Conservation (phyloP, 2,797 vertebrate species). For the Coccyzus lansbergi region DNA sequence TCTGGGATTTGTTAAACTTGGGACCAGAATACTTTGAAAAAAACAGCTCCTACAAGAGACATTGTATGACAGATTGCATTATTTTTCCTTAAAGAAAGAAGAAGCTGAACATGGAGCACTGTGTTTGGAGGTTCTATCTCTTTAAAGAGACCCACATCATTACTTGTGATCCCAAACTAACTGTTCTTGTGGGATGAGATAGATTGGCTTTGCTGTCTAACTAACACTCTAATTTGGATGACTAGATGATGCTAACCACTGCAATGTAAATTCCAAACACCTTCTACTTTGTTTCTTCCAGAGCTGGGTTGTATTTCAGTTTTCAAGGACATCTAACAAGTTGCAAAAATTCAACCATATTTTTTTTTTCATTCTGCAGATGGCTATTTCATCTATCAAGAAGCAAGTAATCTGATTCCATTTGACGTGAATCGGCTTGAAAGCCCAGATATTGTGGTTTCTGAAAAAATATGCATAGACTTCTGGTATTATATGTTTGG, state of each 20-base stretch:
- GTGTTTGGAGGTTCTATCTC: not conserved
- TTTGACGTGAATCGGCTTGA: slow-evolving; percentile 72
- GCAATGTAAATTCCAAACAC: not conserved
- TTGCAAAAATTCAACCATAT: not conserved
- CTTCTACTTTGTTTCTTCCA: not conserved
- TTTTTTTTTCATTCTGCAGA: slow-evolving; percentile 35
- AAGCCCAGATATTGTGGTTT: slow-evolving; percentile 69
- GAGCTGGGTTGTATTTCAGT: not conserved
- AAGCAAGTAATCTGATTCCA: slow-evolving; percentile 62
- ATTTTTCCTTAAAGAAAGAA: not conserved
- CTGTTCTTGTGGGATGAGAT: not conserved
- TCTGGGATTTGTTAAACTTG: not conserved
- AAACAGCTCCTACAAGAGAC: not conserved
- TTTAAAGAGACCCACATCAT: not conserved
- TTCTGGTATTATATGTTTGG: slow-evolving; percentile 85
- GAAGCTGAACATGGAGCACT: not conserved
- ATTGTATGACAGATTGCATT: not conserved
- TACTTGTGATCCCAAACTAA: not conserved
- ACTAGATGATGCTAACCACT: not conserved
- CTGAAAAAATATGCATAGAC: slow-evolving; percentile 82
- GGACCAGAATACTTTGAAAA: not conserved
- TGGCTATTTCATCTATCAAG: slow-evolving; percentile 75
- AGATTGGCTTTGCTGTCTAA: not conserved
- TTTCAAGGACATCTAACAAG: not conserved
- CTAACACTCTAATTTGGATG: not conserved